Evolutionary conservation across 2,797 vertebrate species (phyloP), one percentile per base, ranked within the genome.

Genomic region (Pempheris klunzingeri): DNA sequence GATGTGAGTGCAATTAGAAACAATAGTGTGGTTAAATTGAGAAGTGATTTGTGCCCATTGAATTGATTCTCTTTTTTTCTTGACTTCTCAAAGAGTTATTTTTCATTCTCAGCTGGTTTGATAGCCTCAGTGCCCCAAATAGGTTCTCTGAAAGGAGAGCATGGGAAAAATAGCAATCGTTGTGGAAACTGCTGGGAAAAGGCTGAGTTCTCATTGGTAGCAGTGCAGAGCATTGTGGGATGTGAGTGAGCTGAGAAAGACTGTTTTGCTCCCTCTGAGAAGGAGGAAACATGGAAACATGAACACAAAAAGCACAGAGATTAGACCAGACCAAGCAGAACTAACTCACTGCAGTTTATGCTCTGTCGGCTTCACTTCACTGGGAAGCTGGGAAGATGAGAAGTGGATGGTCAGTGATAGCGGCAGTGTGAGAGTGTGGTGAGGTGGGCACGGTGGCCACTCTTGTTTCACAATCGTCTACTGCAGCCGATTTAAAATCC

Each of bases 161-260:
- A 90, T 93, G 93, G 91, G 90, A 91, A 93, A 92, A 92, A 88
- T 89, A 80, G 86, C 84, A 78, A 83, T 30, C 54, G 71, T 87
- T 63, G 75, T 84, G 82, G 78, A 90, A 91, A 90, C 55, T 84
- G 85, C 90, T 93, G 89, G 88, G 92, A 94, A 93, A 89, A 81
- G 46, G 26, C 80, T 75, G 4, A 44, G 84, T 89, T 90, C 87
- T 90, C 90, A 90, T 79, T 83, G 86, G 85, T 77, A 75, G 77
- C 54, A 55, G 78, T 71, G 84, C 82, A 78, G 67, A 71, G 87
- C 84, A 91, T 89, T 90, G 77, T 91, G 87, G 88, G 88, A 91
- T 66, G 71, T 78, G 77, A 87, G 82, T 2, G 77, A 87, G 64
- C 64, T 80, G 77, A 85, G 81, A 84, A 78, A 75, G 62, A 75